Evolutionary conservation across 2,113 vertebrate species (phyloP).

Genomic region (Oophaga pumilio): DNA sequence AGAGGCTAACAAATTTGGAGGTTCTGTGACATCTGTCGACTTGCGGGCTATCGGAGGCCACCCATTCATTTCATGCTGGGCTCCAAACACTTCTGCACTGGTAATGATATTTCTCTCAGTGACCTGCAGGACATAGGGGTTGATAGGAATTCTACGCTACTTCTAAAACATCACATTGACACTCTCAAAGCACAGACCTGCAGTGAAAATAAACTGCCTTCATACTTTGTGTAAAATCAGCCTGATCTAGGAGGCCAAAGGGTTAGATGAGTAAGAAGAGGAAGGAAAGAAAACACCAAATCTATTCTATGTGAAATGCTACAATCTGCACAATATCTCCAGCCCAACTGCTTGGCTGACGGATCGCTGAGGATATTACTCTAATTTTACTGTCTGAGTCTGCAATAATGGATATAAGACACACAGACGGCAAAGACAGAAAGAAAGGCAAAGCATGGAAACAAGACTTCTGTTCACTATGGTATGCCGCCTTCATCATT

Average conservation of each 20-base stretch:
- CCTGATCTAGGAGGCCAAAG: background rate
- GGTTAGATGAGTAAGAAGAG: background rate
- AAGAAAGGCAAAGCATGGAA: background rate
- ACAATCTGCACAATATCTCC: background rate
- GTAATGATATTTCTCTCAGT: conserved; percentile 48
- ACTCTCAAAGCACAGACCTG: conserved; percentile 15
- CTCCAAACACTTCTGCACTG: conserved; percentile 15
- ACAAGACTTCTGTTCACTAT: background rate
- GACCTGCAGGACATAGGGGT: conserved; percentile 34
- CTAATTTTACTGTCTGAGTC: background rate
- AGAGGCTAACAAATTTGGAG: conserved; percentile 37
- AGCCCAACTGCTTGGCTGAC: background rate
- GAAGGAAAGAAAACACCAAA: background rate
- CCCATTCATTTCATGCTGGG: conserved; percentile 43
- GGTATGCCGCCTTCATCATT: background rate
- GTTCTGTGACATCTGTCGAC: conserved; percentile 40
- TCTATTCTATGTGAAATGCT: background rate
- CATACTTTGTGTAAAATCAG: background rate
- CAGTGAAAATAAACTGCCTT: conserved; percentile 26
- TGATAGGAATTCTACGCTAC: conserved; percentile 31
- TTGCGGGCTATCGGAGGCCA: conserved; percentile 34
- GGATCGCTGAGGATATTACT: background rate
- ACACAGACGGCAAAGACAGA: background rate
- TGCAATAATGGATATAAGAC: background rate
- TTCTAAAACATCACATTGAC: conserved; percentile 8